phyloP scores from a whole-genome alignment of 2,888 invertebrate genomes.

The Pyrrhopygopsis socrates region DNA sequence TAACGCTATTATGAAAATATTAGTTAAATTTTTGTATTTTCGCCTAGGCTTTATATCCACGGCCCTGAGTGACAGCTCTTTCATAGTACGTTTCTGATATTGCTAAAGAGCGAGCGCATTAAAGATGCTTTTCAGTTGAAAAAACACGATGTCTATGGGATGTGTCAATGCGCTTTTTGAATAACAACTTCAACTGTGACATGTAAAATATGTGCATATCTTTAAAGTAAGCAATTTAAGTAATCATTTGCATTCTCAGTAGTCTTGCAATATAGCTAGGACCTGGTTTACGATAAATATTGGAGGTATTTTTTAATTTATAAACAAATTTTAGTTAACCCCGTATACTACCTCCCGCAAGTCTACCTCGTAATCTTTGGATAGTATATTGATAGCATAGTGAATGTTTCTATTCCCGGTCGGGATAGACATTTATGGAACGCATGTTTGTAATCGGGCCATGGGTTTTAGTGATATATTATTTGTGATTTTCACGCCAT shows the following conservation, averaged over 20 bases:
- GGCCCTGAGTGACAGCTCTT: conserved; percentile 23
- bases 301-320: no score
- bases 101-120: conserved; percentile 29
- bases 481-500: no score
- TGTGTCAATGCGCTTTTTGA: conserved; percentile 16
- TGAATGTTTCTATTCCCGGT: no score
- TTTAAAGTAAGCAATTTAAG: neutral
- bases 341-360: no score
- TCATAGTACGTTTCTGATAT: conserved; percentile 47
- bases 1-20: neutral
- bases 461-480: no score
- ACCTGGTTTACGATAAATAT: no score
- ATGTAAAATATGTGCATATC: neutral
- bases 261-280: neutral
- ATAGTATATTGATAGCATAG: no score
- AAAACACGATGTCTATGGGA: neutral
- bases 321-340: no score
- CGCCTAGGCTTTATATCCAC: conserved; percentile 7
- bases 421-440: no score
- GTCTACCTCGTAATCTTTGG: no score
- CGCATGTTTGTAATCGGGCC: no score
- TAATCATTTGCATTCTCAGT: neutral
- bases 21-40: neutral
- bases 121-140: conserved; percentile 39
- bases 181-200: conserved; percentile 4